Conservation (phyloP, 2,888 invertebrate species). For the Callinectes sapidus region DNA sequence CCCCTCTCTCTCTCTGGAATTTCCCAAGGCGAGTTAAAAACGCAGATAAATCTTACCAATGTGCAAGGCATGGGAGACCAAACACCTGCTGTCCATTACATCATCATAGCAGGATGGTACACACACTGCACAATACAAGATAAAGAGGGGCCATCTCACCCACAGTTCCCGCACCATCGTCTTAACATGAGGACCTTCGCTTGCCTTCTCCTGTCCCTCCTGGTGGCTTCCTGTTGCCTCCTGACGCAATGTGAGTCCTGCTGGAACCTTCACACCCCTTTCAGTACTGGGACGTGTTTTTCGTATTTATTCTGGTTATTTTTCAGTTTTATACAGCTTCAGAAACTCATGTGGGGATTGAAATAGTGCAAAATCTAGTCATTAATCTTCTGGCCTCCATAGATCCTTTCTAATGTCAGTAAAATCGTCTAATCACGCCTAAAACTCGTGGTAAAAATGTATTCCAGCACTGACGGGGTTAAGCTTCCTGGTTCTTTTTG, state of each 20-base stretch:
- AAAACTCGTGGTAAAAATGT: no score
- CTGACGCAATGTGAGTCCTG: background rate
- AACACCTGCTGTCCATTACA: background rate
- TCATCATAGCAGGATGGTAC: background rate
- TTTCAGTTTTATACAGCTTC: no score
- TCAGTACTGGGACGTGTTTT: no score
- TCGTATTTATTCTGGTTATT: no score
- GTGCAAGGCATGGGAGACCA: background rate
- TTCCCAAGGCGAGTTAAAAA: background rate
- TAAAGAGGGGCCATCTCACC: background rate
- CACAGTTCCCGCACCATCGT: background rate
- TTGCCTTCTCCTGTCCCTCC: background rate
- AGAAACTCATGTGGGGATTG: no score
- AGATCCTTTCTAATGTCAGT: no score
- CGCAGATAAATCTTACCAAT: background rate
- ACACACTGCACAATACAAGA: background rate
- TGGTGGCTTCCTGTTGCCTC: background rate
- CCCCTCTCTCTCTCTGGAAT: background rate
- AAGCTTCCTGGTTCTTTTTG: background rate
- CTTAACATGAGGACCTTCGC: conserved; percentile 8
- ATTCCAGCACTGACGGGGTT: no score
- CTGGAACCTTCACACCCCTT: no score
- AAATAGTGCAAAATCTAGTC: no score
- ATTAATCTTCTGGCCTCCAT: no score
- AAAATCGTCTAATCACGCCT: no score